phyloP scores from a whole-genome alignment of 2,797 vertebrate genomes.

The Tarsius wallacei region DNA sequence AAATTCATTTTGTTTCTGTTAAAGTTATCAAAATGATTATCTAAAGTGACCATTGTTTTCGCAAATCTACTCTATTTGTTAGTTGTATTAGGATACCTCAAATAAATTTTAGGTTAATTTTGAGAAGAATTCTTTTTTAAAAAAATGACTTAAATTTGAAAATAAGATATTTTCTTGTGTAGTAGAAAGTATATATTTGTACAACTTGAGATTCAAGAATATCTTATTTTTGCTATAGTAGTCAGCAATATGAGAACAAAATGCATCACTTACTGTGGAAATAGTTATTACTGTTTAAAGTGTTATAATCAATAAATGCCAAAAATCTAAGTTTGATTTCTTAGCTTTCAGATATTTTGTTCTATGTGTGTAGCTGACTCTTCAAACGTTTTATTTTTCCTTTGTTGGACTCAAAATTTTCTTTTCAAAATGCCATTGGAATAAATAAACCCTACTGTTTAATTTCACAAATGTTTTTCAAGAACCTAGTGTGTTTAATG shows the following conservation, averaged over 20 bases:
- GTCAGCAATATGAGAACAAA: neutral
- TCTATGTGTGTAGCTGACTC: neutral
- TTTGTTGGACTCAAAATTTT: neutral
- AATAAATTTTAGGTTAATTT: constrained; percentile 31
- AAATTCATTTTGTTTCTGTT: neutral
- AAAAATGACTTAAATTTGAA: constrained; percentile 30
- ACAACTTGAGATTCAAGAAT: neutral
- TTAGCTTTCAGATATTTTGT: constrained; percentile 15
- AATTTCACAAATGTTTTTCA: neutral
- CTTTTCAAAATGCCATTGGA: neutral
- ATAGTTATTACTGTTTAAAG: constrained; percentile 12
- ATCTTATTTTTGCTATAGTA: neutral
- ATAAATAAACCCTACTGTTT: constrained; percentile 13
- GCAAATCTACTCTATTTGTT: neutral
- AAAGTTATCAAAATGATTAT: neutral
- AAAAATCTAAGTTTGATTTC: constrained; percentile 26
- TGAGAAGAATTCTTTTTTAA: neutral
- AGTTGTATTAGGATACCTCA: neutral
- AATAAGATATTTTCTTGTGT: constrained; percentile 31
- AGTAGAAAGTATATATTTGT: constrained; percentile 1
- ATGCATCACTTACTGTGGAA: neutral
- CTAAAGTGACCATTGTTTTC: neutral
- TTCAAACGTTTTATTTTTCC: neutral
- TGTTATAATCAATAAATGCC: constrained; percentile 20
- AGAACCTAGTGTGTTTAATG: neutral